Evolutionary conservation across 2,888 invertebrate genomes (phyloP).

Genomic region (Rotaria macrura): DNA sequence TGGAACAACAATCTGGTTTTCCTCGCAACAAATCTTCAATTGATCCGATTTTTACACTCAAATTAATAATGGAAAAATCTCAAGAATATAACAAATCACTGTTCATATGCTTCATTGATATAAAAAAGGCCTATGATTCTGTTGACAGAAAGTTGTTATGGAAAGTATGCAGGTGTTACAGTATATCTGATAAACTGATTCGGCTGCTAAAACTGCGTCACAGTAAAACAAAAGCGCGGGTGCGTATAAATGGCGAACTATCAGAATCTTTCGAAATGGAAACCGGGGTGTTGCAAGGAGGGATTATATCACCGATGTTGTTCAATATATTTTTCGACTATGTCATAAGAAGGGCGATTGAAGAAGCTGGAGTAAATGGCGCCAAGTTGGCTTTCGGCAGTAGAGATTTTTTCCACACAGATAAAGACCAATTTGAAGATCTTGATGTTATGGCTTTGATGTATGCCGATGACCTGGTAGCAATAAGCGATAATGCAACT

Average conservation of each 20-base stretch:
- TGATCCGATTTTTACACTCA: not conserved
- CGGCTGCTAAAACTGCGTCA: not conserved
- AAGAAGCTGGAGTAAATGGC: not conserved
- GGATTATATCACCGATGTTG: not conserved
- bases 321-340: not conserved
- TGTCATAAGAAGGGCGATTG: not conserved
- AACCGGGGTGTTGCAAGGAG: not conserved
- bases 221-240: not conserved
- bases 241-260: not conserved
- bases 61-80: not conserved
- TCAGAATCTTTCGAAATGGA: not conserved
- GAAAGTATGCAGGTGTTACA: not conserved
- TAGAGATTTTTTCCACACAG: not conserved
- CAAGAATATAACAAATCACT: not conserved
- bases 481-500: not conserved
- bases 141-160: not conserved
- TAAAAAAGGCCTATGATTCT: not conserved
- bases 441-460: not conserved
- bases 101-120: not conserved
- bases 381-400: not conserved
- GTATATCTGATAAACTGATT: not conserved
- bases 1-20: not conserved
- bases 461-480: not conserved
- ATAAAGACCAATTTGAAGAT: not conserved
- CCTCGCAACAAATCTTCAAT: not conserved